These are phyloP conservation scores for Disparrhopalites patrizii DNA, from an alignment of 2,888 invertebrate genomes.

Conservation along the genomic window DNA sequence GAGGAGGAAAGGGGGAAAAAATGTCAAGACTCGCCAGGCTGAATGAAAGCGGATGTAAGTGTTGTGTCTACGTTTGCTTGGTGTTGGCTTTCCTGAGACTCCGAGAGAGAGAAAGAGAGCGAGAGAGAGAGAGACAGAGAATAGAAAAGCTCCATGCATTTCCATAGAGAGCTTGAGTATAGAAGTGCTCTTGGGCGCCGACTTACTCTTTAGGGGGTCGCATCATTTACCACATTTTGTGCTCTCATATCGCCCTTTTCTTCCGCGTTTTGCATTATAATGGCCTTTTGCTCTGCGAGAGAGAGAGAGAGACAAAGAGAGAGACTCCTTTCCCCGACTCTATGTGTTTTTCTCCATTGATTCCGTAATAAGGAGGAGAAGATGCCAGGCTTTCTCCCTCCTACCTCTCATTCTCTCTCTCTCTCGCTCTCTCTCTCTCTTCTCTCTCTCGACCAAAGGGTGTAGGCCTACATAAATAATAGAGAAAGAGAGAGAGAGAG, in stretches of 20 bases:
- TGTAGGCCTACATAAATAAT: no score
- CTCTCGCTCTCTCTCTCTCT: neutral
- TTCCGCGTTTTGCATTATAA: constrained; percentile 25
- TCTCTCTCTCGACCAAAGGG: no score
- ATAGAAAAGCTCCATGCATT: neutral
- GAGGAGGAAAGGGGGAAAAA: no score
- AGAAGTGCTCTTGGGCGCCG: constrained; percentile 34
- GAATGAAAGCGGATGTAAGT: no score
- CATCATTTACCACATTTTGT: constrained; percentile 43
- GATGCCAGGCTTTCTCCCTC: neutral
- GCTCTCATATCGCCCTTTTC: constrained; percentile 27
- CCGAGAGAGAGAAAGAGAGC: neutral
- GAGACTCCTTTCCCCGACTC: no score
- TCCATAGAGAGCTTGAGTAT: neutral
- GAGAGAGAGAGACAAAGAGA: no score
- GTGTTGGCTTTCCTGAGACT: no score
- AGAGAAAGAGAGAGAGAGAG: no score
- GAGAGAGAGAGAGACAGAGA: constrained; percentile 1
- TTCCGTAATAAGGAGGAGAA: neutral
- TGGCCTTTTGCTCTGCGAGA: constrained; percentile 9
- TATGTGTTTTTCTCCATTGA: constrained; percentile 10
- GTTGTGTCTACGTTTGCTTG: no score
- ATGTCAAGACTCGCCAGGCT: no score
- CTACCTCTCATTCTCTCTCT: neutral
- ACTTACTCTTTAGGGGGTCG: constrained; percentile 45